Percentiles rank a stretch among this genome's conserved stretches.
These are phyloP conservation scores for Neogobius melanostomus DNA, from an alignment of 2,113 vertebrate genomes.

Conservation along the genomic window DNA sequence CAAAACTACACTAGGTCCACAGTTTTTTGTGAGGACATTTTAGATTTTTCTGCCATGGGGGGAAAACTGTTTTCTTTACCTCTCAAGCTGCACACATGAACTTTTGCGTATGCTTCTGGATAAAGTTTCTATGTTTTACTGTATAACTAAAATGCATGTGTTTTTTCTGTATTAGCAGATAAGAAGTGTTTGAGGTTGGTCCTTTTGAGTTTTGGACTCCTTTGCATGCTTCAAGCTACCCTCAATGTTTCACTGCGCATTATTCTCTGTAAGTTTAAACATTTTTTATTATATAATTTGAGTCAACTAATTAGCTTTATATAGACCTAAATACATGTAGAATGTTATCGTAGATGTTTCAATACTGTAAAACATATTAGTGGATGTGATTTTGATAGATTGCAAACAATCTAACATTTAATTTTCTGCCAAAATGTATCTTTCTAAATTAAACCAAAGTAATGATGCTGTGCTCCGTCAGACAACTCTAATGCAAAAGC, in stretches of 20 bases:
- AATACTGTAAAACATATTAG: no score
- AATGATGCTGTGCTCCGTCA: conserved; percentile 13
- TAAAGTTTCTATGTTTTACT: no score
- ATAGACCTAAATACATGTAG: no score
- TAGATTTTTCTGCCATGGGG: neutral
- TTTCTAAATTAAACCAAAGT: neutral
- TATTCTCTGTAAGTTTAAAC: conserved; percentile 25
- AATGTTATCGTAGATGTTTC: no score
- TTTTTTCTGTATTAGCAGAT: neutral
- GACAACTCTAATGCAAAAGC: conserved; percentile 1
- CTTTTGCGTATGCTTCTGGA: no score
- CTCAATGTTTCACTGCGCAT: conserved; percentile 48
- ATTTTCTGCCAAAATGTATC: neutral
- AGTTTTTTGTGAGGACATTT: neutral
- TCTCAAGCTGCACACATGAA: no score
- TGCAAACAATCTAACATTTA: no score
- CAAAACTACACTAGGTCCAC: no score
- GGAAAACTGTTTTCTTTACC: neutral
- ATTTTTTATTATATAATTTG: no score
- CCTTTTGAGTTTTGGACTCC: conserved; percentile 45
- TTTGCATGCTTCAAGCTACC: conserved; percentile 51
- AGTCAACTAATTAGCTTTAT: no score
- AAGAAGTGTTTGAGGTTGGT: conserved; percentile 23
- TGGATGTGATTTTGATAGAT: no score
- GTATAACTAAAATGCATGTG: neutral